Percentiles rank a stretch among this genome's conserved stretches.
These are phyloP conservation scores for Halcyon smyrnensis DNA, from an alignment of 2,797 vertebrate genomes.

Conservation along the genomic window DNA sequence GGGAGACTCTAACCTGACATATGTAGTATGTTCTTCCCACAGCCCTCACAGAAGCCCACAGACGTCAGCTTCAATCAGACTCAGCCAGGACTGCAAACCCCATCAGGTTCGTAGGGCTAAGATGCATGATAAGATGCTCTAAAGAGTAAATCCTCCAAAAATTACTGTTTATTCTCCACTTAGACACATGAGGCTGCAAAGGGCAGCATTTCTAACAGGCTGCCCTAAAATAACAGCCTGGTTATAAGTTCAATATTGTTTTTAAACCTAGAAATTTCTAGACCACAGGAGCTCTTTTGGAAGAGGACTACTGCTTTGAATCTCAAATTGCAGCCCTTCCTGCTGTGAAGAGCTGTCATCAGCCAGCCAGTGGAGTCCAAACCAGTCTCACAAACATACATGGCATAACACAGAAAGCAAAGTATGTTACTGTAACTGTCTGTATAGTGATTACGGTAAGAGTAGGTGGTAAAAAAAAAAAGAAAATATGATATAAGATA, in stretches of 20 bases:
- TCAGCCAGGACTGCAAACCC: constrained; percentile 12
- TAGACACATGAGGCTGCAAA: not conserved
- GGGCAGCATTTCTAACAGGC: not conserved
- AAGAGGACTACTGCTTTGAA: not conserved
- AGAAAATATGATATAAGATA: not conserved
- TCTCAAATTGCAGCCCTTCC: not conserved
- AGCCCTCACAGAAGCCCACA: constrained; percentile 23
- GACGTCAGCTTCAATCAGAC: not conserved
- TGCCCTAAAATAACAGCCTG: not conserved
- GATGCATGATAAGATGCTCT: not conserved
- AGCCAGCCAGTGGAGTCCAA: not conserved
- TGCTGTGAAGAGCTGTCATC: not conserved
- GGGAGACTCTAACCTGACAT: constrained; percentile 31
- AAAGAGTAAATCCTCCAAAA: constrained; percentile 3
- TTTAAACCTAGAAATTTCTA: not conserved
- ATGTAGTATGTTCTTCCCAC: constrained; percentile 13
- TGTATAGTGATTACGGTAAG: not conserved
- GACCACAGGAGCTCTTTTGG: not conserved
- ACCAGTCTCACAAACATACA: not conserved
- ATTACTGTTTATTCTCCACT: not conserved
- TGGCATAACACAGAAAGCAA: not conserved
- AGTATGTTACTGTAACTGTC: not conserved
- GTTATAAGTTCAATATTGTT: not conserved
- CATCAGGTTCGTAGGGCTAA: not conserved
- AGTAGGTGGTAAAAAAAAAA: not conserved